phyloP scores from a whole-genome alignment of 2,113 vertebrate species.

The Suncus etruscus region DNA sequence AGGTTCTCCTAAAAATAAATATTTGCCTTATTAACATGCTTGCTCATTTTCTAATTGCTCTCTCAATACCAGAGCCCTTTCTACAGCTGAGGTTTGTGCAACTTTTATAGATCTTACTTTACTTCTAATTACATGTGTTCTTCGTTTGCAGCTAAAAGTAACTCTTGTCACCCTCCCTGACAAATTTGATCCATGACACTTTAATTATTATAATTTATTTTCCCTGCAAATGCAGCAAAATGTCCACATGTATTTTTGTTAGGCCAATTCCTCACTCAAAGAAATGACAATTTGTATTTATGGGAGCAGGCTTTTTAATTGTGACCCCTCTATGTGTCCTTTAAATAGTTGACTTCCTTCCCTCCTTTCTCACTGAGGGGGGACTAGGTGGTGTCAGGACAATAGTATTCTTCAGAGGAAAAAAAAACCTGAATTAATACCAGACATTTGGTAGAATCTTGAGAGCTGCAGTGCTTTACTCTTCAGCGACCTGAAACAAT shows the following conservation, averaged over 20 bases:
- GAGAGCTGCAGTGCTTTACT: rapidly evolving
- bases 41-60: constrained; percentile 71
- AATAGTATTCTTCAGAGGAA: rapidly evolving
- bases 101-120: constrained; percentile 70
- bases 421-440: background rate
- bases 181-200: constrained; percentile 73
- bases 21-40: constrained; percentile 70
- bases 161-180: constrained; percentile 68
- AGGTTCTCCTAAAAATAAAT: constrained; percentile 71
- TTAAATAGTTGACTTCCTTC: background rate
- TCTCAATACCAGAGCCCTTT: constrained; percentile 34
- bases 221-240: constrained; percentile 16
- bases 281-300: constrained; percentile 33
- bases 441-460: background rate
- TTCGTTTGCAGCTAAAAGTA: constrained; percentile 67
- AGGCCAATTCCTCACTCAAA: constrained; percentile 6
- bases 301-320: background rate
- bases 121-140: constrained; percentile 73
- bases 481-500: no score
- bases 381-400: background rate
- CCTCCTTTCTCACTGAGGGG: background rate
- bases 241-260: constrained; percentile 37
- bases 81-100: constrained; percentile 66
- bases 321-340: background rate
- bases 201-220: constrained; percentile 76